phyloP scores from a whole-genome alignment of 2,797 vertebrate species.

The Peromyscus eremicus region DNA sequence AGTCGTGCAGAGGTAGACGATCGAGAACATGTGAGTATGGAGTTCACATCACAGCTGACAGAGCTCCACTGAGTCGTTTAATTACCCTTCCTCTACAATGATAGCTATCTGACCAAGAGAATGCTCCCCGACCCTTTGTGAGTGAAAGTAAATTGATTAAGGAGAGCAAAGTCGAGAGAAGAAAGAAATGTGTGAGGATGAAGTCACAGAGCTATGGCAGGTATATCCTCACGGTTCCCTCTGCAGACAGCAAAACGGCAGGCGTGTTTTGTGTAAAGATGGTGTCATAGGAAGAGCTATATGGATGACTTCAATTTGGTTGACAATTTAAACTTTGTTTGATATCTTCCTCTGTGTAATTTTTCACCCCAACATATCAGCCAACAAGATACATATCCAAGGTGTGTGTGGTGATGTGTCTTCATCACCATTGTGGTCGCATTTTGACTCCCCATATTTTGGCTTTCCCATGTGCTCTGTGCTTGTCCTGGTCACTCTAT shows the following conservation, averaged over 20 bases:
- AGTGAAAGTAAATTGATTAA: background rate
- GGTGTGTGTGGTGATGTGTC: background rate
- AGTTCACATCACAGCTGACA: background rate
- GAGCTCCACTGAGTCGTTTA: background rate
- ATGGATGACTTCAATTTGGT: background rate
- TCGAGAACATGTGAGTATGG: rapidly evolving
- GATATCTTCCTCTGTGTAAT: background rate
- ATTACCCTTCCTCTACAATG: background rate
- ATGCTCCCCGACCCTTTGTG: rapidly evolving
- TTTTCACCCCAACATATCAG: background rate
- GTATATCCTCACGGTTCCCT: background rate
- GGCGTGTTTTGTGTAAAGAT: background rate
- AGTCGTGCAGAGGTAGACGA: background rate
- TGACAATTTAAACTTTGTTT: background rate
- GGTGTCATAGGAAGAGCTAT: background rate
- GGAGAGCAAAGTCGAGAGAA: background rate
- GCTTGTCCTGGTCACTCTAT: background rate
- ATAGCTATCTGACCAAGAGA: background rate
- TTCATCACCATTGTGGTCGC: background rate
- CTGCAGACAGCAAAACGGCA: background rate
- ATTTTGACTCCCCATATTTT: background rate
- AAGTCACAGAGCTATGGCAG: background rate
- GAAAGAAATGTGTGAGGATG: background rate
- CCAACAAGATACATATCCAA: background rate
- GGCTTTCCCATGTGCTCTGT: background rate